Percentiles rank a stretch among this genome's conserved stretches.
Conservation (phyloP, 1,140 invertebrate species). For the Pissodes strobi region DNA sequence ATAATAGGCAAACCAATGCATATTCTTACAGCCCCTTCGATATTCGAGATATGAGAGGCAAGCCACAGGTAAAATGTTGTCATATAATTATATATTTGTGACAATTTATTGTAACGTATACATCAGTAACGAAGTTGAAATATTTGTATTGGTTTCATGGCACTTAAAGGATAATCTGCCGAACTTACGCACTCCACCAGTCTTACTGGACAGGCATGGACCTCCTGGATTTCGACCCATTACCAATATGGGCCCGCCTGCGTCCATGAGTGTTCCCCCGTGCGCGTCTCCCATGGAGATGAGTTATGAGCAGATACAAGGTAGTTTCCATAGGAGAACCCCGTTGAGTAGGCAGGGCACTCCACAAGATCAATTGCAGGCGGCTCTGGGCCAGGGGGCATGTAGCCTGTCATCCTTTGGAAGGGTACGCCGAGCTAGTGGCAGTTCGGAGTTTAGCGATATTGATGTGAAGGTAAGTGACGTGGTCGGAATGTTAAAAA, state of each 20-base stretch:
- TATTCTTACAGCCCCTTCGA: slow-evolving; percentile 20
- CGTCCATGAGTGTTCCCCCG: background rate
- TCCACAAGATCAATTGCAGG: slow-evolving; percentile 30
- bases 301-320: slow-evolving; percentile 20
- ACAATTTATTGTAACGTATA: no score
- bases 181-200: background rate
- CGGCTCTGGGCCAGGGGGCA: slow-evolving; percentile 12
- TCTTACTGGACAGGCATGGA: background rate
- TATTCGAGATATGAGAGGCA: no score
- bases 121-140: no score
- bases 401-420: background rate
- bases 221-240: background rate
- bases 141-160: no score
- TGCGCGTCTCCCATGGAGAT: slow-evolving; percentile 32
- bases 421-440: slow-evolving; percentile 33
- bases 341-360: slow-evolving; percentile 15
- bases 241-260: background rate
- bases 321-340: background rate
- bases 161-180: background rate
- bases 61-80: background rate
- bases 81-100: no score
- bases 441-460: slow-evolving; percentile 42
- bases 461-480: slow-evolving; percentile 31
- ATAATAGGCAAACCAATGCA: slow-evolving; percentile 6
- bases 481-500: no score